phyloP scores from a whole-genome alignment of 2,113 vertebrate species.

The Gulo gulo region DNA sequence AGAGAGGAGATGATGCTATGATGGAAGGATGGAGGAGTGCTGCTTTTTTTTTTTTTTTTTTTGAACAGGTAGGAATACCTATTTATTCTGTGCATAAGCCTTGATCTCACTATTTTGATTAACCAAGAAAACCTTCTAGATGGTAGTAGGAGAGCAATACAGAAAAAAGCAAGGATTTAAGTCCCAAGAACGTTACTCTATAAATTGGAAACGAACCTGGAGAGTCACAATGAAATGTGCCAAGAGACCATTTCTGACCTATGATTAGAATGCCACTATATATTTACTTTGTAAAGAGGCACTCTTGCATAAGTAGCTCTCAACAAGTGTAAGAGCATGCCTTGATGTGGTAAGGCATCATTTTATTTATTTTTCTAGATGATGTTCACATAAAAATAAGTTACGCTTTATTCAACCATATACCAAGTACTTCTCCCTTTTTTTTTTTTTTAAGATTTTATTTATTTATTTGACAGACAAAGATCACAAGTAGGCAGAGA shows the following conservation, averaged over 20 bases:
- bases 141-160: neutral
- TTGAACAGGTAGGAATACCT: neutral
- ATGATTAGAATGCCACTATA: neutral
- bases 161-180: neutral
- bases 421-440: neutral
- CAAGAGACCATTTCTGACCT: neutral
- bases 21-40: neutral
- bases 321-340: neutral
- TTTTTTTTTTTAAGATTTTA: neutral
- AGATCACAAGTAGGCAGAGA: too few relatives aligned
- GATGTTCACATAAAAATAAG: neutral
- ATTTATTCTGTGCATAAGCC: neutral
- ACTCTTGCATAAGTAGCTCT: slow-evolving; percentile 2
- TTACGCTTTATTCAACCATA: neutral
- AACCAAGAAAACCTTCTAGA: neutral
- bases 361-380: neutral
- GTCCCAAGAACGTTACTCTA: neutral
- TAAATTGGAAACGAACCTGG: neutral
- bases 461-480: too few relatives aligned
- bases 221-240: neutral
- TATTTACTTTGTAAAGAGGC: neutral
- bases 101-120: neutral
- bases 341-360: neutral
- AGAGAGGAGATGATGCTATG: neutral
- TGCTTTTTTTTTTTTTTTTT: neutral